phyloP scores from a whole-genome alignment of 1,140 invertebrate genomes.

The Heliconius eleuchia region DNA sequence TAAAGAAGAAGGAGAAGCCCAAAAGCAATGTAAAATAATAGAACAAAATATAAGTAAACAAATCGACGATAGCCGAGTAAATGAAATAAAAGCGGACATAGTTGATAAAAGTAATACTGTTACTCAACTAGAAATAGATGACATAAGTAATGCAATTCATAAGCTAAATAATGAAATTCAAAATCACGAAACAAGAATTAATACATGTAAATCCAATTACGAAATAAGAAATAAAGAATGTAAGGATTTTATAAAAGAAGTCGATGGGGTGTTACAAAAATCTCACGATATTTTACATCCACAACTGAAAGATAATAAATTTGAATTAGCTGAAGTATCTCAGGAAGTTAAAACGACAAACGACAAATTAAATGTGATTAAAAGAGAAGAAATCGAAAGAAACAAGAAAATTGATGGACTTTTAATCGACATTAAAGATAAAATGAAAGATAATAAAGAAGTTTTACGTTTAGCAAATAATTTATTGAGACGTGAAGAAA shows the following conservation, averaged over 20 bases:
- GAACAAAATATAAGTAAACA: neutral
- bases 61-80: conserved; percentile 28
- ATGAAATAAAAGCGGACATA: conserved; percentile 26
- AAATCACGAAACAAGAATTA: conserved; percentile 66
- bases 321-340: neutral
- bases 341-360: conserved; percentile 35
- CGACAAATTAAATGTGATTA: conserved; percentile 47
- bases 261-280: conserved; percentile 67
- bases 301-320: conserved; percentile 3
- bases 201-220: conserved; percentile 61
- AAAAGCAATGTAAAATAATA: conserved; percentile 35
- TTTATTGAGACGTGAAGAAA: conserved; percentile 61
- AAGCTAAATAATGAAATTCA: conserved; percentile 65
- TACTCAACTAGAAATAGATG: conserved; percentile 58
- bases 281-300: conserved; percentile 70
- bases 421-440: conserved; percentile 68
- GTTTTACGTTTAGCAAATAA: conserved; percentile 70
- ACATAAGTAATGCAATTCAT: conserved; percentile 61
- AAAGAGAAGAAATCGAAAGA: conserved; percentile 54
- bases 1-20: conserved; percentile 52
- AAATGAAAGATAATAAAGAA: conserved; percentile 76
- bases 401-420: conserved; percentile 64
- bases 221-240: conserved; percentile 67
- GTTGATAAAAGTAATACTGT: conserved; percentile 41
- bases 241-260: conserved; percentile 68